phyloP scores from a whole-genome alignment of 1,140 invertebrate genomes.

The Samia ricini region DNA sequence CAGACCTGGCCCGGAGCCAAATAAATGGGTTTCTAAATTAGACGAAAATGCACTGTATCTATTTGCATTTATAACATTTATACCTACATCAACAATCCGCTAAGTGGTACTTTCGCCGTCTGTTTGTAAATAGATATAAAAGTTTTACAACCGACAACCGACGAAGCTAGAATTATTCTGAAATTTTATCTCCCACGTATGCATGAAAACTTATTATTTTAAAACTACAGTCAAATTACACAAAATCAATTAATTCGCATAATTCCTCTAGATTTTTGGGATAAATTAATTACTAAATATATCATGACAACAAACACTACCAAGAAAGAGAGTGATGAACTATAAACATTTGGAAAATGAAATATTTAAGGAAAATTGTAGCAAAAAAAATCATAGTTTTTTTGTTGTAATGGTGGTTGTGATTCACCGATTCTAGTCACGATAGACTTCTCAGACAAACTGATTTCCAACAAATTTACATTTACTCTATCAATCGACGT shows the following conservation, averaged over 20 bases:
- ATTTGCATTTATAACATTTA: slow-evolving; percentile 29
- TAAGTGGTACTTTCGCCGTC: slow-evolving; percentile 10
- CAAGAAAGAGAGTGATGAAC: too few species aligned
- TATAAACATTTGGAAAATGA: not conserved
- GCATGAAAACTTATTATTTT: not conserved
- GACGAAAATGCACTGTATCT: slow-evolving; percentile 39
- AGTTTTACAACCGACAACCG: slow-evolving; percentile 6
- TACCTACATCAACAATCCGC: slow-evolving; percentile 7
- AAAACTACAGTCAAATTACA: too few species aligned
- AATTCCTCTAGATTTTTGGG: too few species aligned
- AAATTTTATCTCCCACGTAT: not conserved
- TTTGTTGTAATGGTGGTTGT: not conserved
- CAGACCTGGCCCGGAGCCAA: slow-evolving; percentile 35
- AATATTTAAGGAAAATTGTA: not conserved
- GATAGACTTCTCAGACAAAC: not conserved
- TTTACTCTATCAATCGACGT: not conserved
- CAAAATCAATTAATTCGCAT: too few species aligned
- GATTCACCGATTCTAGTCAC: not conserved
- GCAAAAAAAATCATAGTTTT: not conserved
- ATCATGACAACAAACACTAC: too few species aligned
- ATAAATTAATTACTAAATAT: too few species aligned
- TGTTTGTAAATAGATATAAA: slow-evolving; percentile 7
- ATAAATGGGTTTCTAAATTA: slow-evolving; percentile 35
- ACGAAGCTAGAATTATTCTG: slow-evolving; percentile 3
- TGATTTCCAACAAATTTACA: not conserved